phyloP scores from a whole-genome alignment of 2,888 invertebrate genomes.

The Agrilus biguttatus region DNA sequence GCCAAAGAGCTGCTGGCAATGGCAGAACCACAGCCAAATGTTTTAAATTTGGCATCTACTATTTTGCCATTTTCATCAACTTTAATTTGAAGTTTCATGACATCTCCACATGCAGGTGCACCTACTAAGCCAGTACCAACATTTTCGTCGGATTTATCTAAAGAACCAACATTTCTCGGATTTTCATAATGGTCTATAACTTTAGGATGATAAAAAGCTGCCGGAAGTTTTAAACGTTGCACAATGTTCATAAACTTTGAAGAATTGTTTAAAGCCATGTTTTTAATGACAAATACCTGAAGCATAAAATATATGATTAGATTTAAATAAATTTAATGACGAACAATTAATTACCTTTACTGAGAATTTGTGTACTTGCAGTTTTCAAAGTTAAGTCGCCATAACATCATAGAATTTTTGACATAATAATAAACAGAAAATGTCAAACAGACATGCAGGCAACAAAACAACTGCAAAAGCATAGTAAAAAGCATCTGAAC shows the following conservation, averaged over 20 bases:
- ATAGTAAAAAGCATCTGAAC: too few species aligned
- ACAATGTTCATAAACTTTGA: conserved; percentile 19
- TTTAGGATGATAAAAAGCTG: conserved; percentile 59
- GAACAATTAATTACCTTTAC: too few species aligned
- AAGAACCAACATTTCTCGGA: conserved; percentile 93
- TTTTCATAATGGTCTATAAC: conserved; percentile 98
- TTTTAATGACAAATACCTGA: background rate
- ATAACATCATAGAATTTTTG: too few species aligned
- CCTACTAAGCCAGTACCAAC: conserved; percentile 98
- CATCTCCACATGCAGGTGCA: conserved; percentile 98
- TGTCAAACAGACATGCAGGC: too few species aligned
- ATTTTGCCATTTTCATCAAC: conserved; percentile 95
- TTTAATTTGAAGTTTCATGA: conserved; percentile 97
- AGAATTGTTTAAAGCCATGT: conserved; percentile 26
- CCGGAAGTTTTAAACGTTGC: conserved; percentile 18
- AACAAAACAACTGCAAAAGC: too few species aligned
- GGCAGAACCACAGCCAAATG: conserved; percentile 98
- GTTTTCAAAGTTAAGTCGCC: too few species aligned
- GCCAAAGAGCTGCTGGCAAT: conserved; percentile 95
- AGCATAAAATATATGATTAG: too few species aligned
- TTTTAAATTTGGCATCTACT: conserved; percentile 97
- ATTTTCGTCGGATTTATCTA: conserved; percentile 83
- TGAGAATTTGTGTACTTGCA: too few species aligned
- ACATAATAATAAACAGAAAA: too few species aligned
- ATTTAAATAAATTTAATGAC: too few species aligned